Evolutionary conservation across 2,888 invertebrate genomes (phyloP).

Genomic region (Drymonia ruficornis): DNA sequence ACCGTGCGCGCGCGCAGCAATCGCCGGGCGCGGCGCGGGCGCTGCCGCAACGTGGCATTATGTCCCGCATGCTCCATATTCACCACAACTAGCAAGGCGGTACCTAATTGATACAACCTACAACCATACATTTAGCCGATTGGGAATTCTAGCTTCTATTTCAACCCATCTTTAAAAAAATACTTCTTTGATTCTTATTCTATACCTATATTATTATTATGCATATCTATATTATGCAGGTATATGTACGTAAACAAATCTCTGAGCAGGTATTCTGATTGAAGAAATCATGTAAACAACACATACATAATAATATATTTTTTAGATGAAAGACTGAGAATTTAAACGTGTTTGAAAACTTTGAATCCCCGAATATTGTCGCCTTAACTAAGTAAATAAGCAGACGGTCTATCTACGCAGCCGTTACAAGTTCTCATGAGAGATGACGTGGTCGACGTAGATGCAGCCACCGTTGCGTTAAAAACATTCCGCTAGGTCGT

Average conservation of each 20-base stretch:
- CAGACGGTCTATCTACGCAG: too few relatives aligned
- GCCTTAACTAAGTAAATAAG: too few relatives aligned
- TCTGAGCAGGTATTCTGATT: too few relatives aligned
- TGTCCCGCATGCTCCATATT: slow-evolving; percentile 75
- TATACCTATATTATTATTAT: too few relatives aligned
- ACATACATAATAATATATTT: too few relatives aligned
- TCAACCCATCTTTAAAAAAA: neutral
- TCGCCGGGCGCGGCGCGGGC: slow-evolving; percentile 22
- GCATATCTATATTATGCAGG: too few relatives aligned
- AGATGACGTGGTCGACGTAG: slow-evolving; percentile 46
- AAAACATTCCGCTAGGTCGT: slow-evolving; percentile 79
- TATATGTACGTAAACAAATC: too few relatives aligned
- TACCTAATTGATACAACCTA: slow-evolving; percentile 27
- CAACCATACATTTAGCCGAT: slow-evolving; percentile 10
- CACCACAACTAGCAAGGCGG: slow-evolving; percentile 53
- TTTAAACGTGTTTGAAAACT: too few relatives aligned
- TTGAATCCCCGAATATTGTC: too few relatives aligned
- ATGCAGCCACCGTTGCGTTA: slow-evolving; percentile 74
- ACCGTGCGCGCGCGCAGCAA: slow-evolving; percentile 36
- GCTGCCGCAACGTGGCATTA: slow-evolving; percentile 54
- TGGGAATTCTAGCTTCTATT: neutral
- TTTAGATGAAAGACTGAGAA: too few relatives aligned
- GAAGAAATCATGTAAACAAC: too few relatives aligned
- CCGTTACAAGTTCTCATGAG: slow-evolving; percentile 35
- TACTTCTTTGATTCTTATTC: too few relatives aligned